Base-by-base conservation (phyloP, 2,888 invertebrate species). In the Ophion costatus region DNA sequence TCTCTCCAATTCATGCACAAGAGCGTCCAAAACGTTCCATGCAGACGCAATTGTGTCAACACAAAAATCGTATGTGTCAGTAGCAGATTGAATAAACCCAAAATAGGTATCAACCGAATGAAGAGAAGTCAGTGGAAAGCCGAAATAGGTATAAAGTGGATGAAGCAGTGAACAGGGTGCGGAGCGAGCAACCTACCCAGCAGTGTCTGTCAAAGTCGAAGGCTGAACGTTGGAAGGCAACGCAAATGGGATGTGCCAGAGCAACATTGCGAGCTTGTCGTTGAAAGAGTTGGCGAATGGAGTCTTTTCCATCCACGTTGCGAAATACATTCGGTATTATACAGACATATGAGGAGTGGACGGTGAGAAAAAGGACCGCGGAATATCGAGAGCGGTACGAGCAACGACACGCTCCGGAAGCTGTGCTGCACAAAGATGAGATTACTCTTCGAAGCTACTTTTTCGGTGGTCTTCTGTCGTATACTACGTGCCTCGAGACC, bases 391-490 rank as follows among this genome's bases (percentile, higher is more conserved):
- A 70, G 57, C 64, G 79, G 66, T 22, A 57, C 74, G 75, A 70
- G 51, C 38, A 14, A 61, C 17, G 61, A 80, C 20, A 17, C 71
- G 38, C 51, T 61, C 66, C 56, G 20, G 73, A 63, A n/a, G 67
- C 66, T 33, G 67, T 33, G 63, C 63, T 29, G 33, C 64, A 76
- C 51, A 73, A 42, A 74, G 67, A 82, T 74, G 73, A 82, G 78
- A 82, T 82, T 74, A 78, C 75, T 75, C 57, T 64, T 57, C 45
- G 73, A 82, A 73, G 78, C 73, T 74, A 78, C 75, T 70, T 45
- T 64, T 57, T 45, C 71, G 66, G 70, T 70, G 74, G 64, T 33
- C 45, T 67, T 70, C 64, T 63, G 57, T 64, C 42, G 42, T 79
- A 29, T 78, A 51, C 17, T 51, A 83, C 79, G 79, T 79, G 83